These are phyloP conservation scores for Accipiter virgatus DNA, from an alignment of 2,113 vertebrate genomes.

Conservation along the genomic window DNA sequence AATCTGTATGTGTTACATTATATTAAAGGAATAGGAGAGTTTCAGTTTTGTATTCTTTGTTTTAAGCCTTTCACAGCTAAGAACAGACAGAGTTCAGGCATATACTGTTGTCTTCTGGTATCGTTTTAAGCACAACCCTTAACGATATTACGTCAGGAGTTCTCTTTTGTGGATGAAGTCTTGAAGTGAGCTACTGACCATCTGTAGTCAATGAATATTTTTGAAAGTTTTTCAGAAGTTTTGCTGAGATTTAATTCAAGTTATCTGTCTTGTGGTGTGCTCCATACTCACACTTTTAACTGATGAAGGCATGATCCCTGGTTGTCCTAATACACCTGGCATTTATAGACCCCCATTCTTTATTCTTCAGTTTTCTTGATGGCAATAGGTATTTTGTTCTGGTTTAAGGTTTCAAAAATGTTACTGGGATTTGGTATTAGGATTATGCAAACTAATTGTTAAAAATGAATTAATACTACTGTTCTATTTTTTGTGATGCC, in stretches of 20 bases:
- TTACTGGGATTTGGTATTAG: neutral
- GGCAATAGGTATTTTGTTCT: neutral
- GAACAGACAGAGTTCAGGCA: neutral
- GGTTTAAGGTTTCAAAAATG: neutral
- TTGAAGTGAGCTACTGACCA: neutral
- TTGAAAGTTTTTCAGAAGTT: neutral
- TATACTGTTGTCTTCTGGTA: neutral
- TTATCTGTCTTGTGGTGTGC: neutral
- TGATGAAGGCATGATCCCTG: neutral
- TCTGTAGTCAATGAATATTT: neutral
- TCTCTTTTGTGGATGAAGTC: neutral
- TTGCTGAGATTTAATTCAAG: neutral
- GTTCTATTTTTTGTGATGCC: neutral
- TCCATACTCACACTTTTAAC: neutral
- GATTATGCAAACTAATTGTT: neutral
- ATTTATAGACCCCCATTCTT: neutral
- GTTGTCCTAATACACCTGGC: neutral
- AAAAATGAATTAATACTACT: neutral
- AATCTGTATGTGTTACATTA: neutral
- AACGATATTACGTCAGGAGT: neutral
- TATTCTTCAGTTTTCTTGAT: neutral
- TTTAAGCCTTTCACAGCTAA: neutral
- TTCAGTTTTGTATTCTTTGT: neutral
- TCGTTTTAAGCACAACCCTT: neutral
- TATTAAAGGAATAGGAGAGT: neutral